Base-by-base conservation (phyloP, 2,797 vertebrate genomes). In the Tolypeutes matacus region DNA sequence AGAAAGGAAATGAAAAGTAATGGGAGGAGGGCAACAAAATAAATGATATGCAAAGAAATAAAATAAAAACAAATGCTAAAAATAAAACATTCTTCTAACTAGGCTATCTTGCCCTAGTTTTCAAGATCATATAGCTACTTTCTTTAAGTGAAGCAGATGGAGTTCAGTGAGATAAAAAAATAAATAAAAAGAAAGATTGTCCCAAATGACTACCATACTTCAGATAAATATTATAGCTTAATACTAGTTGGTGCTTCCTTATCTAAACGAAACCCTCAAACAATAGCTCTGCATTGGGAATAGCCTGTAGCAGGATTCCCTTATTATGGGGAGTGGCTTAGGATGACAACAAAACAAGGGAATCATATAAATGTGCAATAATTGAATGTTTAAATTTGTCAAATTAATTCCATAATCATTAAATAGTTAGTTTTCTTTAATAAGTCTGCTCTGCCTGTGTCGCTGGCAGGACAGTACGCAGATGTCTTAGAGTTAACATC, bases 11-110 rank as follows among this genome's bases (percentile, higher is more conserved):
- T 65, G 5, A 72, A 78, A 91, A 89, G 27, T 46, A 81, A 65
- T 46, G 25, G 64, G 42, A 88, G 11, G 20, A 73, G 11, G 36
- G 87, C 5, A 69, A 62, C 7, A 92, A 93, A 85, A 83, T 77
- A 67, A 91, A 69, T 42, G 31, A 27, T n/a, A 81, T 0, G 36
- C 73, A 91, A 60, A 65, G 36, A 87, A 87, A 14, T 5, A 34
- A 73, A 80, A 69, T 67, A 31, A 64, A 92, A 95, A 77, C 42
- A 90, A 93, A 84, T 62, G 51, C 31, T 72, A 70, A 77, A 89
- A 69, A 58, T 46, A 92, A 76, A 70, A 13, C 29, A 60, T 15
- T 75, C 51, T 95, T 96, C 31, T 36, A 92, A 85, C 17, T 85
- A 90, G 31, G 77, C 60, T 72, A 76, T 62, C 90, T 92, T 62